A percentile compares a stretch with the other conserved stretches of the same genome.
Evolutionary conservation across 2,888 invertebrate genomes (phyloP).

Genomic region (Micropterix aruncella): DNA sequence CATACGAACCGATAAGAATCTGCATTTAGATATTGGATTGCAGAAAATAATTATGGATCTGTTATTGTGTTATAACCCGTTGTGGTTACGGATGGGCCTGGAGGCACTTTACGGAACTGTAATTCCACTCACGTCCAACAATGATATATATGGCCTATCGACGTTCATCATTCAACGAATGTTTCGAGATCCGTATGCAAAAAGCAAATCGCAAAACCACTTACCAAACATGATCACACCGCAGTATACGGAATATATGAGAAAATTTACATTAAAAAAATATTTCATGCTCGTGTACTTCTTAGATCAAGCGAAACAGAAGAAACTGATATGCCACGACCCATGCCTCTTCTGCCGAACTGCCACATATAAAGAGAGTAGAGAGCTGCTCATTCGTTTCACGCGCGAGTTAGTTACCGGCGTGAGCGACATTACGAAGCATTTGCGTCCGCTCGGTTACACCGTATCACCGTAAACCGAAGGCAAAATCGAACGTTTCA

Average conservation of each 20-base stretch:
- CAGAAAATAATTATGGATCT: constrained; percentile 65
- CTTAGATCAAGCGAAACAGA: constrained; percentile 70
- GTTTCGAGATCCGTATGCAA: constrained; percentile 61
- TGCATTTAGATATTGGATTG: constrained; percentile 71
- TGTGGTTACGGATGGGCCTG: constrained; percentile 80
- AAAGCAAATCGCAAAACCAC: constrained; percentile 38
- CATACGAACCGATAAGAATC: constrained; percentile 62
- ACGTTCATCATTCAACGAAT: constrained; percentile 63
- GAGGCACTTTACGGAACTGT: constrained; percentile 72
- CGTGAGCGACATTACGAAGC: constrained; percentile 74
- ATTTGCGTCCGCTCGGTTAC: constrained; percentile 62
- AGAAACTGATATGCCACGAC: constrained; percentile 71
- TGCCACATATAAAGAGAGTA: constrained; percentile 60
- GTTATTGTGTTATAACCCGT: constrained; percentile 72
- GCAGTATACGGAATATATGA: constrained; percentile 53
- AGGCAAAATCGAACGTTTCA: too few species aligned
- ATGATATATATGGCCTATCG: constrained; percentile 63
- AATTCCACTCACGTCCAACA: constrained; percentile 61
- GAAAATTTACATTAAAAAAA: constrained; percentile 71
- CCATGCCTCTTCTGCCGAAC: constrained; percentile 77
- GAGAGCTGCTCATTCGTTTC: constrained; percentile 61
- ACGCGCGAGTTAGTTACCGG: constrained; percentile 66
- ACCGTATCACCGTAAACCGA: too few species aligned
- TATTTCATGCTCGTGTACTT: constrained; percentile 73
- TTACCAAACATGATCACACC: constrained; percentile 47